Conservation (phyloP, 2,113 vertebrate species). For the Sula dactylatra region DNA sequence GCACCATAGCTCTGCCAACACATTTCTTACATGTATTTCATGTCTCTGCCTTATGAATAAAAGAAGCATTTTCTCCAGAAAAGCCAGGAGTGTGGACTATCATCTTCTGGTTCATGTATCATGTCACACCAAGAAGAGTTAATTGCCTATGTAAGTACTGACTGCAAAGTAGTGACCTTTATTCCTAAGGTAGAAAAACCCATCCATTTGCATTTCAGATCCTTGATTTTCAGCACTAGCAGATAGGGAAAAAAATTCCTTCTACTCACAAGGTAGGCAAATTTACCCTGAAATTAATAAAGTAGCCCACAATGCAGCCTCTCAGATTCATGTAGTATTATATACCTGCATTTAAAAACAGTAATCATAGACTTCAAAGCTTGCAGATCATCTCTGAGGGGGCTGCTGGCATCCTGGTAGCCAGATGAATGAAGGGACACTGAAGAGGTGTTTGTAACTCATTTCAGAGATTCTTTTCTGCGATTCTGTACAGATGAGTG, state of each 20-base stretch:
- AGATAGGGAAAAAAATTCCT: background rate
- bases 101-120: background rate
- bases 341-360: background rate
- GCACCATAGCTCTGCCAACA: background rate
- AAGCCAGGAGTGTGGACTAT: background rate
- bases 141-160: background rate
- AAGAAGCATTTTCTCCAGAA: background rate
- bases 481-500: background rate
- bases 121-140: background rate
- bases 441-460: background rate
- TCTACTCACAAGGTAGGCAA: background rate
- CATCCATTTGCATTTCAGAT: background rate
- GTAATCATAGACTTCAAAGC: background rate
- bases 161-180: background rate
- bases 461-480: background rate
- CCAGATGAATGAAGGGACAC: background rate
- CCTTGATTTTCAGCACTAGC: background rate
- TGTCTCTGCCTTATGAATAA: background rate
- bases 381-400: background rate
- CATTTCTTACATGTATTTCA: background rate
- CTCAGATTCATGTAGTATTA: background rate
- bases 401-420: background rate
- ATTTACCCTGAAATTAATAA: background rate
- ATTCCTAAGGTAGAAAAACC: background rate
- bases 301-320: background rate